A percentile compares a stretch with the other conserved stretches of the same genome.
Evolutionary conservation across 2,797 vertebrate genomes (phyloP).

Genomic region (Luscinia luscinia): DNA sequence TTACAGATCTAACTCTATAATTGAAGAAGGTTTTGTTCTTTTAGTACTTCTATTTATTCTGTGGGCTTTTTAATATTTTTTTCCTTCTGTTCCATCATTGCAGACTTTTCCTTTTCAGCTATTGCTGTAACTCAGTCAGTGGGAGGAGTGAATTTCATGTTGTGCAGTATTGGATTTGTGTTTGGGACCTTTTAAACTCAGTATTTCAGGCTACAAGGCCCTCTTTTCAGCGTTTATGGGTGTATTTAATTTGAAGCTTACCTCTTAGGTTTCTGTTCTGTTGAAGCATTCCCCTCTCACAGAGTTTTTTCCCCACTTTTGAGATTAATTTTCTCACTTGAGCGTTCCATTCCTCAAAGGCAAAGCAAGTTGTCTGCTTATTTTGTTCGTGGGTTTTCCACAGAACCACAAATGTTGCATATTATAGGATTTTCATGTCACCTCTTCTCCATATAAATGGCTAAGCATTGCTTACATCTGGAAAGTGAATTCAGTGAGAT

Average conservation of each 20-base stretch:
- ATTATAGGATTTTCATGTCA: not conserved
- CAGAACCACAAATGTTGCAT: not conserved
- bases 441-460: not conserved
- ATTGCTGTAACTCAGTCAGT: not conserved
- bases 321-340: not conserved
- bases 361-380: not conserved
- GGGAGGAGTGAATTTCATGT: not conserved
- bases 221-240: not conserved
- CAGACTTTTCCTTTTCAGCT: not conserved
- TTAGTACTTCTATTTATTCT: not conserved
- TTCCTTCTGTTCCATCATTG: not conserved
- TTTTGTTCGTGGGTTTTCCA: not conserved
- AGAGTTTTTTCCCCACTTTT: not conserved
- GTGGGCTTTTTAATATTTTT: not conserved
- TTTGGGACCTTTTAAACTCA: not conserved
- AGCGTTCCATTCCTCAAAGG: not conserved
- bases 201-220: not conserved
- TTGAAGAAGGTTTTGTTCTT: not conserved
- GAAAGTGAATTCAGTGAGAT: not conserved
- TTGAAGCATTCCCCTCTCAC: rapidly evolving
- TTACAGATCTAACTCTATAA: not conserved
- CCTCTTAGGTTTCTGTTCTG: not conserved
- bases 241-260: not conserved
- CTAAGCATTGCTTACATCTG: not conserved
- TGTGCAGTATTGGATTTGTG: not conserved